phyloP scores from a whole-genome alignment of 2,797 vertebrate genomes.

The Mormyrus proboscirostris region DNA sequence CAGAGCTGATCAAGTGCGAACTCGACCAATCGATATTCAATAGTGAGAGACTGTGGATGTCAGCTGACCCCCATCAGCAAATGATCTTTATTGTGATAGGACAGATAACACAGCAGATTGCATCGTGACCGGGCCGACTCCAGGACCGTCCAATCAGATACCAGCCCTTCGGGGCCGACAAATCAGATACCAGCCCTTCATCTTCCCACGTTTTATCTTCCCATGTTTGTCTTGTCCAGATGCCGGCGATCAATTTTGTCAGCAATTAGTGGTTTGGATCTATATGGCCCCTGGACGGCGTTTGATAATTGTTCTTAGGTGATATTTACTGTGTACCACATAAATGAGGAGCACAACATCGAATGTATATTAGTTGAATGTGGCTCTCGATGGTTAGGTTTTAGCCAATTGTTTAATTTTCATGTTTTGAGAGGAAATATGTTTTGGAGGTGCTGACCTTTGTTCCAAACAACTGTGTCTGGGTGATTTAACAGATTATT shows the following conservation, averaged over 20 bases:
- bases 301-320: not conserved
- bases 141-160: not conserved
- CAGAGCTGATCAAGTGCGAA: not conserved
- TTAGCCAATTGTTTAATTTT: not conserved
- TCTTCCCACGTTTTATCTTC: not conserved
- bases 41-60: not conserved
- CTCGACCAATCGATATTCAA: not conserved
- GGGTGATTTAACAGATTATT: conserved; percentile 40
- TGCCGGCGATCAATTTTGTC: not conserved
- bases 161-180: not conserved
- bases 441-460: conserved; percentile 32
- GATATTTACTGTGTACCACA: not conserved
- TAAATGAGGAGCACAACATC: not conserved
- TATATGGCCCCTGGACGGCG: not conserved
- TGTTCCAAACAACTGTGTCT: conserved; percentile 48
- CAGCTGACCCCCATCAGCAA: not conserved
- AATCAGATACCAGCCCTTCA: not conserved
- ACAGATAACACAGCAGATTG: not conserved
- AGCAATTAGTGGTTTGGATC: conserved; percentile 2
- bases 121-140: not conserved
- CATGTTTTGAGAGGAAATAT: not conserved
- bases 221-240: not conserved
- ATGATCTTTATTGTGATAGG: not conserved
- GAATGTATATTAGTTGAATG: conserved; percentile 15
- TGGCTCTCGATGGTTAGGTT: conserved; percentile 30